Evolutionary conservation across 2,797 vertebrate genomes (phyloP), one percentile per base, ranked within the genome.

Genomic region (Ataeniobius toweri): DNA sequence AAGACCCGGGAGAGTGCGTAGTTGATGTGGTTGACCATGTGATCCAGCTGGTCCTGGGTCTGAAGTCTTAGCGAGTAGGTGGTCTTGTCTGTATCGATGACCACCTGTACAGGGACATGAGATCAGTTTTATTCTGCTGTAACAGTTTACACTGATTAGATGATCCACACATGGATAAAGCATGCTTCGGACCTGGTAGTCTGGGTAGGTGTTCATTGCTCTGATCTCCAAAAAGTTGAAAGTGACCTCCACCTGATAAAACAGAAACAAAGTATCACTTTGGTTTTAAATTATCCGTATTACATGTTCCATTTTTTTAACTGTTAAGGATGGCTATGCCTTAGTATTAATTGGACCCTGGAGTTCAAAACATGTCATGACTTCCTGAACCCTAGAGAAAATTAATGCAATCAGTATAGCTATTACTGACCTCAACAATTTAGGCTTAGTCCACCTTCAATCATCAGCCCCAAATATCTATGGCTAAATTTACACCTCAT

Each of bases 201-300:
- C 96, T 82, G 94, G 94, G 76, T 97, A 95, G 0, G 96, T 96
- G 90, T 95, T 97, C 90, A 97, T 96, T 58, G 96, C 94, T 76
- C 97, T 95, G 86, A 98, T 97, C 94, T 97, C 97, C 91, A 98
- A 86, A 81, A 97, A 97, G 90, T 97, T 98, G 93, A 97, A 97
- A 8, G 97, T 97, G 80, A 96, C 95, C 80, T 98, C 97, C 81
- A 96, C 89, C 97, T 97, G 88, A 84, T 84, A 61, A 14, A 46
- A n/a, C 6, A 80, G 31, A 0, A 80, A 48, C n/a, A 77, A 58
- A 79, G 72, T 71, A 14, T 69, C 20, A 44, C 22, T 56, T 50
- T 55, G 51, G 12, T 41, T 51, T 16, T 8, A 7, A 61, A 12
- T 6, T 14, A 26, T 44, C 16, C 18, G 12, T 36, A 73, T 18